phyloP scores from a whole-genome alignment of 2,797 vertebrate genomes.

The Melanotaenia parkinsoni region DNA sequence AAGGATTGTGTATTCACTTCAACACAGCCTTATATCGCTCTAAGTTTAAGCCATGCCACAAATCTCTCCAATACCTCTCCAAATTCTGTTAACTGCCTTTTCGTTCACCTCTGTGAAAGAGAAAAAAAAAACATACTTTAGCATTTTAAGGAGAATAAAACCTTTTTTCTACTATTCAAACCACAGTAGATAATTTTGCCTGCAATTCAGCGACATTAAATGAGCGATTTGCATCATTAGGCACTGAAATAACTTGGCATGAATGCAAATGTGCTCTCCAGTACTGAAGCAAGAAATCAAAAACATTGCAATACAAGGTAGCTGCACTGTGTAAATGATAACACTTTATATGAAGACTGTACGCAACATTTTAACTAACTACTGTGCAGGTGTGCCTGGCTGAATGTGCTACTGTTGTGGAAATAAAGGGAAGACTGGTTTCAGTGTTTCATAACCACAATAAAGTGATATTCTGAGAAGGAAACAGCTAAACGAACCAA shows the following conservation, averaged over 20 bases:
- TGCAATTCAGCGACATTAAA: not conserved
- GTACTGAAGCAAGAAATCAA: not conserved
- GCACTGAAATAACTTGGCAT: not conserved
- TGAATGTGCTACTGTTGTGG: not conserved
- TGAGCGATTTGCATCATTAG: not conserved
- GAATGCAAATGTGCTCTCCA: not conserved
- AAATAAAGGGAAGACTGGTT: not conserved
- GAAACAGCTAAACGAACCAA: not conserved
- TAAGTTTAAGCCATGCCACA: no score
- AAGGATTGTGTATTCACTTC: no score
- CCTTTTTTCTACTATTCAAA: not conserved
- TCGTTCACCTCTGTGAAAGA: not conserved
- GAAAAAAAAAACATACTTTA: not conserved
- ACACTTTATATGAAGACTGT: not conserved
- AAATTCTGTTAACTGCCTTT: not conserved
- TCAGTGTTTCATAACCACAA: not conserved
- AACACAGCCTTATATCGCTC: no score
- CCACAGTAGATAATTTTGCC: not conserved
- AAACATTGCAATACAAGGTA: not conserved
- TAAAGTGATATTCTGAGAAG: not conserved
- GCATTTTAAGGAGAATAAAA: not conserved
- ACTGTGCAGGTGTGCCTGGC: not conserved
- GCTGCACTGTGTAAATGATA: not conserved
- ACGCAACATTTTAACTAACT: not conserved
- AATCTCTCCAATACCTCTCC: no score